Conservation (phyloP, 1,140 invertebrate genomes). For the Bathynomus jamesi region DNA sequence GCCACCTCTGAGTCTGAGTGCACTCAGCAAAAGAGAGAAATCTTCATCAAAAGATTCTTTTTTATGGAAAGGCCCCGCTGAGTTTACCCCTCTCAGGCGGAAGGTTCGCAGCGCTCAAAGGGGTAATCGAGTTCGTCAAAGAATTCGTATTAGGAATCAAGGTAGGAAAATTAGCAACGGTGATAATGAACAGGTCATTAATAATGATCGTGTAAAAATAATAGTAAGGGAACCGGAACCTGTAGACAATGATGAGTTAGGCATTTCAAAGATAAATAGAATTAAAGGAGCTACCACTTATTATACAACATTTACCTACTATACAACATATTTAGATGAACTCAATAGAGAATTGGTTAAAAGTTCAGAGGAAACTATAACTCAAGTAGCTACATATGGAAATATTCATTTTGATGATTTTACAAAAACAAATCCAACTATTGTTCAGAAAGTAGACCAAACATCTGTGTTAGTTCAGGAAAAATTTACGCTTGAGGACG, state of each 20-base stretch:
- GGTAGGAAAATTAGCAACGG: slow-evolving; percentile 1
- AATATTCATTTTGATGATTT: slow-evolving; percentile 28
- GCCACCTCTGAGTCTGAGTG: slow-evolving; percentile 45
- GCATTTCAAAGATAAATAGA: slow-evolving; percentile 21
- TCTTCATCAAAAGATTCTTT: slow-evolving; percentile 44
- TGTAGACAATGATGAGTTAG: no score
- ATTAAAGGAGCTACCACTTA: slow-evolving; percentile 31
- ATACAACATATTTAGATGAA: slow-evolving; percentile 33
- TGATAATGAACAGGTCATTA: neutral
- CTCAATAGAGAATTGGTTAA: slow-evolving; percentile 23
- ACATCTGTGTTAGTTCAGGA: slow-evolving; percentile 8
- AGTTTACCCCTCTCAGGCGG: slow-evolving; percentile 51
- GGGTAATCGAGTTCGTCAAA: slow-evolving; percentile 25
- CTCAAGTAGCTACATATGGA: slow-evolving; percentile 32
- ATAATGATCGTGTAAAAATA: slow-evolving; percentile 5
- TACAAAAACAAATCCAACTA: slow-evolving; percentile 19
- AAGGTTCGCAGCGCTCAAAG: slow-evolving; percentile 42
- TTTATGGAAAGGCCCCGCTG: slow-evolving; percentile 56
- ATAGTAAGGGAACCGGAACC: neutral
- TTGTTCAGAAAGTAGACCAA: neutral
- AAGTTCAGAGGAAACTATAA: slow-evolving; percentile 36
- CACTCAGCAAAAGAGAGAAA: slow-evolving; percentile 4
- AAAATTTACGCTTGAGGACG: slow-evolving; percentile 29
- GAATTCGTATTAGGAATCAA: neutral
- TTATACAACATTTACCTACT: slow-evolving; percentile 38